Evolutionary conservation across 2,113 vertebrate genomes (phyloP).

Genomic region (Seriola quinqueradiata): DNA sequence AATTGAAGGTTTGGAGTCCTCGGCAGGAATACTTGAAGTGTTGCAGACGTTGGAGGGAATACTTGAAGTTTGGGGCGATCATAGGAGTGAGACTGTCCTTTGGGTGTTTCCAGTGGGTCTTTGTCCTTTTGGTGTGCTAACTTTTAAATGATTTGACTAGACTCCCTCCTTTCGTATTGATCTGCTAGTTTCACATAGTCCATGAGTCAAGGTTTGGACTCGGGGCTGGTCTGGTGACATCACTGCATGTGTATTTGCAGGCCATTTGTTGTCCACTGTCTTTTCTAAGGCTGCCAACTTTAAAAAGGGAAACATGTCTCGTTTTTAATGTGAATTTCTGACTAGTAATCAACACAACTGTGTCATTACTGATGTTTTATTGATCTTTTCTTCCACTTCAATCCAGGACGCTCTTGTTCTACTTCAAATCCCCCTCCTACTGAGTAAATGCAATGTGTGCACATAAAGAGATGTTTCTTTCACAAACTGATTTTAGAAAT

Average conservation of each 20-base stretch:
- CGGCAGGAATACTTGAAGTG: conserved; percentile 80
- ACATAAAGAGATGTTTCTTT: conserved; percentile 81
- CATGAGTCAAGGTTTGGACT: conserved; percentile 5
- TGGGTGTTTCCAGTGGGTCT: conserved; percentile 56
- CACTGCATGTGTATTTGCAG: conserved; percentile 73
- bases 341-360: conserved; percentile 48
- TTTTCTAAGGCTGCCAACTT: conserved; percentile 71
- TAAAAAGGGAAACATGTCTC: conserved; percentile 74
- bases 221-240: conserved; percentile 27
- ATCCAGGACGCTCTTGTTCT: conserved; percentile 53
- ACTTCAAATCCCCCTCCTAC: conserved; percentile 72
- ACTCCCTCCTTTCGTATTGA: conserved; percentile 48
- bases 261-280: conserved; percentile 62
- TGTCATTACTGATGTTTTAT: conserved; percentile 60
- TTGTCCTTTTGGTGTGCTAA: conserved; percentile 63
- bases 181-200: conserved; percentile 43
- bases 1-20: conserved; percentile 57
- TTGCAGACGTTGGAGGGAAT: conserved; percentile 60
- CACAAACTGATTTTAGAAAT: conserved; percentile 76
- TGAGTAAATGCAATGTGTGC: conserved; percentile 81
- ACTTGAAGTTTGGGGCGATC: conserved; percentile 72
- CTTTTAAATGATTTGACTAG: conserved; percentile 43
- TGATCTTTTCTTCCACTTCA: conserved; percentile 47
- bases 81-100: conserved; percentile 48
- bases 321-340: conserved; percentile 81